Evolutionary conservation across 1,140 invertebrate genomes (phyloP), one percentile per base, ranked within the genome.

Genomic region (Teleopsis dalmanni): DNA sequence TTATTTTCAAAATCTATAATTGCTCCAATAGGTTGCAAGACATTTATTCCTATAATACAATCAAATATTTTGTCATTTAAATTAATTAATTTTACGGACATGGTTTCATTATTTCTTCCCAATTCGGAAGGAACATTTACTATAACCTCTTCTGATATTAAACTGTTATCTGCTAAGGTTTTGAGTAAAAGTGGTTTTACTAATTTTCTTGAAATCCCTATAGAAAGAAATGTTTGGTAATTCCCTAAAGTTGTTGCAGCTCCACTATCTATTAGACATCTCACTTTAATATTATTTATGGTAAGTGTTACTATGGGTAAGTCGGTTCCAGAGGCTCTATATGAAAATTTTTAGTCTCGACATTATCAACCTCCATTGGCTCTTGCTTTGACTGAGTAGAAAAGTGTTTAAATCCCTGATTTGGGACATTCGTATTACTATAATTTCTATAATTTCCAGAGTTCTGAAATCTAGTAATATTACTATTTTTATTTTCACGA

Each of bases 261-360:
- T 25, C 38, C 23, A 41, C 18, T 38, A 13, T 38, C 21, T 38
- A 5, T n/a, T n/a, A n/a, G n/a, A n/a, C n/a, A n/a, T n/a, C n/a
- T n/a, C n/a, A n/a, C n/a, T n/a, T n/a, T n/a, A 38, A 38, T 13
- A 19, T 38, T 18, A 38, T 7, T 38, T 19, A 19, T 9, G 16
- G 37, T 9, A 18, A 38, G 18, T 5, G 22, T 10, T 18, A 18
- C 13, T 38, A 19, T 38, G 6, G 37, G 9, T 38, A 38, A 21
- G n/a, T 18, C 5, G 8, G 37, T 19, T 38, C 37, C 37, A 13
- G 37, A 38, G 37, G 18, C 37, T 38, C n/a, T 18, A 13, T 18
- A 38, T 38, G 37, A 38, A 38, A 38, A 19, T 38, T 40, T 40
- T n/a, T n/a, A n/a, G n/a, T n/a, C n/a, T n/a, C n/a, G n/a, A n/a